These are phyloP conservation scores for Pseudorhombus dupliciocellatus DNA, from an alignment of 2,113 vertebrate species.

Conservation along the genomic window DNA sequence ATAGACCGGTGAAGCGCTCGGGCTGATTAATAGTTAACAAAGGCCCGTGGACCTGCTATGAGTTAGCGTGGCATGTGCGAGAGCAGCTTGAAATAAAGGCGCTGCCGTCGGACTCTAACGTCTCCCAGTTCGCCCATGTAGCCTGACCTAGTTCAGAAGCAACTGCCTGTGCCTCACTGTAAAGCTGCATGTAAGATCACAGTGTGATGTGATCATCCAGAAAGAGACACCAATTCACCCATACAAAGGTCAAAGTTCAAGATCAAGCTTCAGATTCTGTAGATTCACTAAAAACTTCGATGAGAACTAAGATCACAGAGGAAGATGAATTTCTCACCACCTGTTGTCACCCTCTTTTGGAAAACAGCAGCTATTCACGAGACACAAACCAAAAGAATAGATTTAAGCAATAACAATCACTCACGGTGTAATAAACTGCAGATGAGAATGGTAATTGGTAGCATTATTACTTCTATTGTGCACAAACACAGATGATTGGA, in stretches of 20 bases:
- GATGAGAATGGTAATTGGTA: too few relatives aligned
- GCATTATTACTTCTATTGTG: too few relatives aligned
- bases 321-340: neutral
- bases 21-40: constrained; percentile 51
- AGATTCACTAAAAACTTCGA: neutral
- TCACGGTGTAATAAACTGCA: too few relatives aligned
- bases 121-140: constrained; percentile 30
- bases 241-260: neutral
- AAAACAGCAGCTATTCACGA: neutral
- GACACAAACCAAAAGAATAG: neutral
- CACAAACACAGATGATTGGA: too few relatives aligned
- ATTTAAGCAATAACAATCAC: neutral
- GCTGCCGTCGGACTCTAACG: constrained; percentile 22
- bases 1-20: constrained; percentile 4
- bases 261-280: neutral
- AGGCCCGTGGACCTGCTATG: constrained; percentile 23
- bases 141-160: constrained; percentile 19
- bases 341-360: neutral
- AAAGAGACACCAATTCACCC: constrained; percentile 2
- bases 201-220: constrained; percentile 28
- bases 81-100: constrained; percentile 41
- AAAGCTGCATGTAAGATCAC: constrained; percentile 14
- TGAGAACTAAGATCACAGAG: neutral
- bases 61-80: constrained; percentile 22
- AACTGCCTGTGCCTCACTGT: constrained; percentile 9